Evolutionary conservation across 2,888 invertebrate species (phyloP).

Genomic region (Oxystoma pomonae): DNA sequence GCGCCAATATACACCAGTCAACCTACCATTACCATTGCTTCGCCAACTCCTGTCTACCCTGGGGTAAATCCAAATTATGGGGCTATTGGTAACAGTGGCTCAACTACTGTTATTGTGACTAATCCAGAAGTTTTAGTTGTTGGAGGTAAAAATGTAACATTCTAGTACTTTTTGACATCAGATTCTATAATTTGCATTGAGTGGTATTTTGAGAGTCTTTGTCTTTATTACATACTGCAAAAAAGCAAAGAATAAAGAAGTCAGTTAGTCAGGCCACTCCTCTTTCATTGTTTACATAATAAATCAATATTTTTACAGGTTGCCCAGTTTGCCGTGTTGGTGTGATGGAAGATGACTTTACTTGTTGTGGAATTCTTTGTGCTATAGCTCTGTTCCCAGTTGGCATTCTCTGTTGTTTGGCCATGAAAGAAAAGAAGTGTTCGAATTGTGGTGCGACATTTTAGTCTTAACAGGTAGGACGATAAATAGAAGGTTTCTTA

Average conservation of each 20-base stretch:
- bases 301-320: constrained; percentile 12
- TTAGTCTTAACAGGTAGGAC: no score
- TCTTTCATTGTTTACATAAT: no score
- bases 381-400: constrained; percentile 84
- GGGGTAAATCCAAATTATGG: constrained; percentile 27
- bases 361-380: constrained; percentile 77
- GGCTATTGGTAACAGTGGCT: constrained; percentile 25
- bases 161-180: no score
- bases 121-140: constrained; percentile 77
- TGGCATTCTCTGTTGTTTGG: constrained; percentile 82
- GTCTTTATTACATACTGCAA: no score
- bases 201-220: no score
- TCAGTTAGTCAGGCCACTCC: no score
- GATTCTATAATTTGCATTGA: no score
- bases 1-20: constrained; percentile 4
- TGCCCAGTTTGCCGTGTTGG: constrained; percentile 89
- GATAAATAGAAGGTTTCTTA: not conserved
- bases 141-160: constrained; percentile 51
- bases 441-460: constrained; percentile 85
- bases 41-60: constrained; percentile 16
- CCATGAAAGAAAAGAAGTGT: constrained; percentile 79
- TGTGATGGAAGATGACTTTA: constrained; percentile 81
- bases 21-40: constrained; percentile 5
- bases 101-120: constrained; percentile 56
- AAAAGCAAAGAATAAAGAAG: no score